phyloP scores from a whole-genome alignment of 2,797 vertebrate species.

The Brotula barbata region DNA sequence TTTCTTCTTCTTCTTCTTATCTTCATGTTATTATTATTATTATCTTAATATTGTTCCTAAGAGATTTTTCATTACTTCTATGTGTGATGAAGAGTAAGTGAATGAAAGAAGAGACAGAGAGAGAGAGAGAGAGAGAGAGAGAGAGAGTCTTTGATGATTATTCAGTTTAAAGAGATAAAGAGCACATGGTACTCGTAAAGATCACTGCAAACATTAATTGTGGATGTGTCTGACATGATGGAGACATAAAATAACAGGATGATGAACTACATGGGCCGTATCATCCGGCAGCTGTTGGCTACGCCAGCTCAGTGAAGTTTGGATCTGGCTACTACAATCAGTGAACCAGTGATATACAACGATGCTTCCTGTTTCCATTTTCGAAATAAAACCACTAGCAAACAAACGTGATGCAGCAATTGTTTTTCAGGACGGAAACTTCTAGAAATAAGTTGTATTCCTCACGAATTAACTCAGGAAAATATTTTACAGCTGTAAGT shows the following conservation, averaged over 20 bases:
- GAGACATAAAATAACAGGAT: slow-evolving; percentile 13
- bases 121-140: not conserved
- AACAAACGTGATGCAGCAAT: not conserved
- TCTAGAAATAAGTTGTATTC: no score
- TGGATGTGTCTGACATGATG: not conserved
- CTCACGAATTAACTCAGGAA: no score
- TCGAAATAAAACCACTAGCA: slow-evolving; percentile 41
- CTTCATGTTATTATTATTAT: no score
- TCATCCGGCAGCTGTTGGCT: slow-evolving; percentile 30
- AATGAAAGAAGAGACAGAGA: not conserved
- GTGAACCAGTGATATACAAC: fast-evolving
- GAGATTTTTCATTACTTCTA: no score
- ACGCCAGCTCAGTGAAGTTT: slow-evolving; percentile 18
- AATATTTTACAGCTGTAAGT: no score
- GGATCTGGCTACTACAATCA: not conserved
- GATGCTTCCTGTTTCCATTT: slow-evolving; percentile 31
- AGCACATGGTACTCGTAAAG: not conserved
- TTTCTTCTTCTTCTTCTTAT: no score
- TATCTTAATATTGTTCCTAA: no score
- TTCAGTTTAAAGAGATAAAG: no score
- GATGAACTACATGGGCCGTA: not conserved
- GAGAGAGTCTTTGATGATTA: no score
- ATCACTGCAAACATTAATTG: not conserved
- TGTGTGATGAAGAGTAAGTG: no score
- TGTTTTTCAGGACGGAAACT: not conserved